Conservation (phyloP, 2,113 vertebrate genomes). For the Odontesthes bonariensis region DNA sequence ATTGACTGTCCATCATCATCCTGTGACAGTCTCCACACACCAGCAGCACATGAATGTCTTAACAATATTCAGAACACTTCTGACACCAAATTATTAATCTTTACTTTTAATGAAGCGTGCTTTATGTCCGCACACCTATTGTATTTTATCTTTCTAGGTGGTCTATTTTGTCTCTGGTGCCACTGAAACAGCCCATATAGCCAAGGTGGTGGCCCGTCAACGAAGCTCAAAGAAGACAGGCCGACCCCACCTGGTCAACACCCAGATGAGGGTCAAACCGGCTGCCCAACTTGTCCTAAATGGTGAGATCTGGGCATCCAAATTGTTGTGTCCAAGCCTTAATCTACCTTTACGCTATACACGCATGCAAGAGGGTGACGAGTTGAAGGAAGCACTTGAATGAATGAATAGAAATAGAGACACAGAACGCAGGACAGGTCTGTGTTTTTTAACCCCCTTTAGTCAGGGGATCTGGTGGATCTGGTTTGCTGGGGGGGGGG, state of each 20-base stretch:
- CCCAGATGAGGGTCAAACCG: conserved; percentile 93
- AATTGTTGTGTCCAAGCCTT: rapidly evolving
- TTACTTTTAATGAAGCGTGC: background rate
- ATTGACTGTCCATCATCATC: too few species aligned
- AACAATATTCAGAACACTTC: background rate
- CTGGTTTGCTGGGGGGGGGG: too few species aligned
- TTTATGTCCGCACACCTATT: background rate
- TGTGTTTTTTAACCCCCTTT: too few species aligned
- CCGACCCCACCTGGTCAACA: conserved; percentile 88
- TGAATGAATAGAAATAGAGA: too few species aligned
- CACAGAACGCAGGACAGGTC: too few species aligned
- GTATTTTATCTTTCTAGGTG: conserved; percentile 70
- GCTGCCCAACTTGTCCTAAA: conserved; percentile 84
- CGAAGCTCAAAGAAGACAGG: conserved; percentile 90
- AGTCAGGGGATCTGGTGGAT: too few species aligned
- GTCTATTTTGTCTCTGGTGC: conserved; percentile 85
- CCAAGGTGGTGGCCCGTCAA: conserved; percentile 91
- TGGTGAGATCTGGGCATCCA: conserved; percentile 75
- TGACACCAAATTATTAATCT: background rate
- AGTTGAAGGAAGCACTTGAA: background rate
- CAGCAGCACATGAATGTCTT: background rate
- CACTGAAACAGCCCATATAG: conserved; percentile 84
- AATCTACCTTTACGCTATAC: background rate
- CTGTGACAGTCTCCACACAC: too few species aligned
- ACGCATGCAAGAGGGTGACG: background rate